A percentile compares a stretch with the other conserved stretches of the same genome.
These are phyloP conservation scores for Protonemura montana DNA, from an alignment of 2,888 invertebrate species.

Conservation along the genomic window DNA sequence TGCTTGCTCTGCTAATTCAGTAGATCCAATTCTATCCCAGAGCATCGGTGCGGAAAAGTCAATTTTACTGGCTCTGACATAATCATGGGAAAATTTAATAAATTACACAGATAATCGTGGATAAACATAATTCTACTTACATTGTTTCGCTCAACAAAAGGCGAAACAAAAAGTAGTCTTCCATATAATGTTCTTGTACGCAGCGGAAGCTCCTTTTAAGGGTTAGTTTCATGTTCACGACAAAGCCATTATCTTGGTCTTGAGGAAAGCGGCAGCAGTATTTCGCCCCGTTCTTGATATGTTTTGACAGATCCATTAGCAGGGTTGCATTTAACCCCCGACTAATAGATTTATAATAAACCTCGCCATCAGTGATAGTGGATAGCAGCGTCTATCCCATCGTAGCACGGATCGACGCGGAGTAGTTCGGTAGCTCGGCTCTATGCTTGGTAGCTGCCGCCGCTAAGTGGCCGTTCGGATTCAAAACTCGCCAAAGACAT, in stretches of 20 bases:
- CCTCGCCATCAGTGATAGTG: conserved; percentile 22
- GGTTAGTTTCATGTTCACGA: background rate
- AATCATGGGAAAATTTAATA: too few species aligned
- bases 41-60: too few species aligned
- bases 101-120: too few species aligned
- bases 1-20: too few species aligned
- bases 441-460: background rate
- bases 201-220: background rate
- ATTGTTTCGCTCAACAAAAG: too few species aligned
- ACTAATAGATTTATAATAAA: conserved; percentile 42
- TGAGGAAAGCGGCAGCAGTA: background rate
- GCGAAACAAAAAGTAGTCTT: too few species aligned
- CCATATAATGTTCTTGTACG: too few species aligned
- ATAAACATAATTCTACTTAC: too few species aligned
- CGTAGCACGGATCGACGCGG: too few species aligned
- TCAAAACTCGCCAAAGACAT: conserved; percentile 7
- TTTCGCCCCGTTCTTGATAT: conserved; percentile 23
- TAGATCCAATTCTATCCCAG: too few species aligned
- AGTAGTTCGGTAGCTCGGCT: background rate
- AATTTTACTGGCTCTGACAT: too few species aligned
- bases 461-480: background rate
- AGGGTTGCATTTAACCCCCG: conserved; percentile 35
- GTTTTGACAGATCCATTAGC: conserved; percentile 42
- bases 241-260: background rate
- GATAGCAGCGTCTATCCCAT: background rate